Conservation (phyloP, 2,113 vertebrate genomes). For the Caranx melampygus region DNA sequence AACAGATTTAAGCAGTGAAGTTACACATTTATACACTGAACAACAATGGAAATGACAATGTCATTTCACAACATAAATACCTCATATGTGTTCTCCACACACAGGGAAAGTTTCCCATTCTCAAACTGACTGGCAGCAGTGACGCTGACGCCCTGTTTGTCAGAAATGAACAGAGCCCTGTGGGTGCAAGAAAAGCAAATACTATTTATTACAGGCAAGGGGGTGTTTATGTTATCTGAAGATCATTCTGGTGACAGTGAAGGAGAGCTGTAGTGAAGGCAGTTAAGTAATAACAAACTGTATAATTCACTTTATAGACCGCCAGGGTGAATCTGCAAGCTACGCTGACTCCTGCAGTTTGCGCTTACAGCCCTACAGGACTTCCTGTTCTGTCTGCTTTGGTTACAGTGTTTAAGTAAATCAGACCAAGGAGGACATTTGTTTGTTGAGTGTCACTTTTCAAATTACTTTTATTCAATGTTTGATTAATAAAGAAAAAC, state of each 20-base stretch:
- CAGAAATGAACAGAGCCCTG: conserved; percentile 81
- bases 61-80: conserved; percentile 38
- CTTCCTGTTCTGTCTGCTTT: conserved; percentile 4
- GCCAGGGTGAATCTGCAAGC: background rate
- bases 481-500: background rate
- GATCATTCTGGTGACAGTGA: background rate
- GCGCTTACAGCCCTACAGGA: background rate
- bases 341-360: background rate
- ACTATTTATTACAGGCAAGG: background rate
- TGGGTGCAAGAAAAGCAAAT: conserved; percentile 9
- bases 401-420: background rate
- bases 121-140: conserved; percentile 50
- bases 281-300: background rate
- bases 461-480: background rate
- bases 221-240: background rate
- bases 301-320: background rate
- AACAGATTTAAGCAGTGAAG: background rate
- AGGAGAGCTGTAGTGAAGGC: background rate
- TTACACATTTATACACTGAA: background rate
- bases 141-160: conserved; percentile 86
- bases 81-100: conserved; percentile 55
- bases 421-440: background rate
- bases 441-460: background rate
- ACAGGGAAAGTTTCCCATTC: conserved; percentile 82
- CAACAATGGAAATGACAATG: background rate